Evolutionary conservation across 92 coral and sea anemone genomes (phyloP), one percentile per base, ranked within the genome.

Genomic region (Anthopleura xanthogrammica): DNA sequence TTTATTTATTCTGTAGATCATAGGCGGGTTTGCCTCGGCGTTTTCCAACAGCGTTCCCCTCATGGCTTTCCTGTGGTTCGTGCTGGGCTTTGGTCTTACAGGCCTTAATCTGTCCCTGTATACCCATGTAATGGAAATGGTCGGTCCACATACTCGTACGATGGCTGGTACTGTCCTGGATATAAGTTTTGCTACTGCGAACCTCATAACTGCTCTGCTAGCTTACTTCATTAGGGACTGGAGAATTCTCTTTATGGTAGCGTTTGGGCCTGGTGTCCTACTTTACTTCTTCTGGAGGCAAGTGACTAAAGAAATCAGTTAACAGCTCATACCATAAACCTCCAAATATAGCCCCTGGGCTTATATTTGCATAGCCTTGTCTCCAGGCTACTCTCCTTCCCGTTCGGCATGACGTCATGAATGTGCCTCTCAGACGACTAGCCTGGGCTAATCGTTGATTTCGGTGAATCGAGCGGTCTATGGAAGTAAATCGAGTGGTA

Each of bases 201-300:
- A 85, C 16, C 75, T 83, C 24, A 16, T 88, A 14, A 60, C 74
- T 87, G 90, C 76, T 1, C 55, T 92, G 76, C 43, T 80, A 12
- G 95, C 92, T 42, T 91, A 86, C 81, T 55, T 83, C 11, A 85
- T 91, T 11, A 77, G 92, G 54, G 92, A 89, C 82, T 92, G 95
- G 95, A 76, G 95, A 52, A 76, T 81, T 60, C 86, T 92, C 0
- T 62, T 83, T 40, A 77, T 85, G 60, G 78, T 87, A 20, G 80
- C 79, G 20, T 75, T 89, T 65, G 77, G 84, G 13, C 90, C 92
- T 17, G 85, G 88, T 16, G 85, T 86, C 8, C 80, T 87, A 6
- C 57, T 89, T 9, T 89, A 57, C 46, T 39, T 89, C 1, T 79
- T 89, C 41, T 88, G 91, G 89, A 70, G 74, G 94, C 88, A 82